Evolutionary conservation across 1,140 invertebrate genomes (phyloP), one percentile per base, ranked within the genome.

Genomic region (Drosophila dunni): DNA sequence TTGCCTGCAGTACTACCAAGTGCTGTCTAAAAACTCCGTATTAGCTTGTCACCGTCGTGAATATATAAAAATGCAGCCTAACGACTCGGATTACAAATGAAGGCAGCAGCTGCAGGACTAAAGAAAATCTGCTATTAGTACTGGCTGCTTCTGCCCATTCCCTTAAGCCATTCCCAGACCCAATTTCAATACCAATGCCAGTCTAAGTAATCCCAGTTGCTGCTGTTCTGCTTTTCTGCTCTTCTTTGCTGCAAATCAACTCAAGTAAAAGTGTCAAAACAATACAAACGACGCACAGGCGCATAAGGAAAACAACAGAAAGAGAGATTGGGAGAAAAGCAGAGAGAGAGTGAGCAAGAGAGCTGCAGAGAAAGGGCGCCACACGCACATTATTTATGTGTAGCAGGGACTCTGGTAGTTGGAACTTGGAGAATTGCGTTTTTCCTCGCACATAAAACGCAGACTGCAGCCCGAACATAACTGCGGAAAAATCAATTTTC

Each of bases 401-500:
- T 79, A 82, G 63, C 54, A 38, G 20, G 51, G 7, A 17, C 11
- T 29, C 8, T 3, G 50, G 4, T 3, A 24, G 6, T 40, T 8
- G 34, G 38, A 45, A n/a, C 15, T 66, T 66, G n/a, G 36, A 53
- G 57, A 53, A 62, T 45, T 68, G 56, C 65, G 65, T 54, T 66
- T 29, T 56, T 40, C 45, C 66, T 57, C 77, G 77, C 81, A 88
- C 82, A 86, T 86, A 88, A 86, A 86, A 86, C 82, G 82, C 82
- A 85, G 82, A 88, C 82, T 85, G 83, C 83, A 88, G 74, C 67
- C 57, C 67, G 64, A 80, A 66, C 38, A 53, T 66, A 85, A 86
- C 75, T 79, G 84, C 80, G 79, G 77, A 88, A 88, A 88, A 88
- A 88, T 89, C 83, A 88, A 88, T 88, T 88, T 88, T 88, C 85